These are phyloP conservation scores for Fistularia tabacaria DNA, from an alignment of 2,797 vertebrate genomes.

Conservation along the genomic window DNA sequence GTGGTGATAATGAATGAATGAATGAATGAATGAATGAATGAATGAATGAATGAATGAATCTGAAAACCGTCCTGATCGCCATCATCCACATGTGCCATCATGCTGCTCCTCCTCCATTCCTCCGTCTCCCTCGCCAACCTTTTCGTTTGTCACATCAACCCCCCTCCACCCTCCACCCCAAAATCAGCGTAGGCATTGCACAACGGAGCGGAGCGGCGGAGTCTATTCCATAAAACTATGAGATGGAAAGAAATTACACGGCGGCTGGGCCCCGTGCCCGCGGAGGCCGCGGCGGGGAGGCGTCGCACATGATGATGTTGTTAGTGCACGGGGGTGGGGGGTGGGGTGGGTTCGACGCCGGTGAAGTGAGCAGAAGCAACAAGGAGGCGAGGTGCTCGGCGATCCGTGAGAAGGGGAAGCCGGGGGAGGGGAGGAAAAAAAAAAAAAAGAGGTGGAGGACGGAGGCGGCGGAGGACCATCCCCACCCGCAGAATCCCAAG, in stretches of 20 bases:
- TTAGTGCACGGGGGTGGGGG: constrained; percentile 20
- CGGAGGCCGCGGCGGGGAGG: constrained; percentile 18
- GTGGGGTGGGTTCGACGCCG: constrained; percentile 13
- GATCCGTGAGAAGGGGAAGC: constrained; percentile 32
- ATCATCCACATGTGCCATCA: no score
- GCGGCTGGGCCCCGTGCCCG: constrained; percentile 7
- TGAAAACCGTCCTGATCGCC: no score
- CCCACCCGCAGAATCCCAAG: no score
- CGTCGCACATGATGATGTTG: constrained; percentile 27
- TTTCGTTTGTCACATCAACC: no score
- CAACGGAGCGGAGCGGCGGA: constrained; percentile 10
- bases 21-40: no score
- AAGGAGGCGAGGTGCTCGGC: constrained; percentile 24
- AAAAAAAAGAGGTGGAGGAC: no score
- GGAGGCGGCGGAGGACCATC: no score
- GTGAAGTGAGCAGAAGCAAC: constrained; percentile 47
- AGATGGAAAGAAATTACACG: constrained; percentile 51
- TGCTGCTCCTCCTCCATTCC: no score
- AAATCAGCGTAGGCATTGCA: background rate
- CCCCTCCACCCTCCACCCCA: background rate
- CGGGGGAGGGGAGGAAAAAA: background rate
- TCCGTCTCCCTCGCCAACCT: no score
- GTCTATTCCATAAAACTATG: constrained; percentile 20
- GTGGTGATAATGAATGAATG: no score
- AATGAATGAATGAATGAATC: no score